Evolutionary conservation across 2,113 vertebrate genomes (phyloP), one percentile per base, ranked within the genome.

Genomic region (Coturnix japonica): DNA sequence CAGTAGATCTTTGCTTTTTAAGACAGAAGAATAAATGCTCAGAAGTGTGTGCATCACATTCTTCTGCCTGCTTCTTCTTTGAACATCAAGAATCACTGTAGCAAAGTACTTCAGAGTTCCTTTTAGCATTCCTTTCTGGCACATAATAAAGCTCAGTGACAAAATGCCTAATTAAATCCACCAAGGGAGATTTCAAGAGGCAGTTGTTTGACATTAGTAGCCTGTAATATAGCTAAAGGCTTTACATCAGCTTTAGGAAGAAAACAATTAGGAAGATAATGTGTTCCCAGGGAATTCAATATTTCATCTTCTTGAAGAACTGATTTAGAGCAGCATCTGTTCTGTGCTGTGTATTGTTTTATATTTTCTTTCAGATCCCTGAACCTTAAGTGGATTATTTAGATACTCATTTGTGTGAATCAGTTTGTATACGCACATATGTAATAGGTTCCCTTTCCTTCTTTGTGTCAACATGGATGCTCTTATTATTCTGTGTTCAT

Each of bases 251-350:
- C 41, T 70, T 84, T 70, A 89, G 33, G 37, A 92, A 64, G 22
- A 71, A 63, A 89, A 73, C 9, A 59, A 47, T 70, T 63, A 76
- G 44, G 60, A 64, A 91, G 15, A 65, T 47, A 81, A 81, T 54
- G 19, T 69, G 39, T 91, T 49, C 21, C 26, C 21, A 66, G 47
- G 66, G 73, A 89, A 77, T 74, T 67, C n/a, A 74, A 4, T 54
- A 33, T 19, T 79, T 81, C 35, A 39, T 0, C 60, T 75, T 75
- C 64, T 73, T 7, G 5, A 59, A 13, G 41, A 87, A 87, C 7
- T 79, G 51, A 85, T 93, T 87, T 66, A 77, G 89, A 85, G 20
- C 33, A 85, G 41, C 37, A 89, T 84, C 56, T 93, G 25, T 33
- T 84, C 31, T 79, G 35, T 81, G 75, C 33, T 51, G 13, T 49